Conservation (phyloP, 2,888 invertebrate species). For the Belgica antarctica region DNA sequence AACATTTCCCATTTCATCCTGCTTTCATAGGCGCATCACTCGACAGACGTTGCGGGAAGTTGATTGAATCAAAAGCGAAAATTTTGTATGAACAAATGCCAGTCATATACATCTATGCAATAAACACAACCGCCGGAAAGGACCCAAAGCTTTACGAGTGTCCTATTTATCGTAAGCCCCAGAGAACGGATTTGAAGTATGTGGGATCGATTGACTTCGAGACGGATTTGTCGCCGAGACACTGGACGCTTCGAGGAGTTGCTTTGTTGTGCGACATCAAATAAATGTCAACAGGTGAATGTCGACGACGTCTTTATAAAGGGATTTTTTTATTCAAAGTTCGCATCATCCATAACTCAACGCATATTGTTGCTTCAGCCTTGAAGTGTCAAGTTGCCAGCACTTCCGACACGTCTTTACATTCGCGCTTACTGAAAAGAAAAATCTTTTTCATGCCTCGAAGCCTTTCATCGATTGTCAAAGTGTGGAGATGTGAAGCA, state of each 20-base stretch:
- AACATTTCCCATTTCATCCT: conserved; percentile 39
- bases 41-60: conserved; percentile 81
- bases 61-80: conserved; percentile 91
- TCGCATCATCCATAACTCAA: no score
- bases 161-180: conserved; percentile 94
- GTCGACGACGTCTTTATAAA: no score
- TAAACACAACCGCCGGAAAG: conserved; percentile 89
- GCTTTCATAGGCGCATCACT: conserved; percentile 67
- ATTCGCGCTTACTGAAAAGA: no score
- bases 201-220: conserved; percentile 94
- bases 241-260: conserved; percentile 95
- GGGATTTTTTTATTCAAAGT: no score
- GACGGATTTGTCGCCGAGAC: conserved; percentile 86
- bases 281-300: no score
- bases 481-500: no score
- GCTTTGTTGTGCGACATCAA: conserved; percentile 95
- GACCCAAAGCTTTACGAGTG: conserved; percentile 91
- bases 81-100: conserved; percentile 94
- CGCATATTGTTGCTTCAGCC: no score
- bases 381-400: no score
- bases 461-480: no score
- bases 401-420: no score
- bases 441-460: no score
- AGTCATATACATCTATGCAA: conserved; percentile 92
- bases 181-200: conserved; percentile 91